phyloP scores from a whole-genome alignment of 2,888 invertebrate genomes.

The Cerceris rybyensis region DNA sequence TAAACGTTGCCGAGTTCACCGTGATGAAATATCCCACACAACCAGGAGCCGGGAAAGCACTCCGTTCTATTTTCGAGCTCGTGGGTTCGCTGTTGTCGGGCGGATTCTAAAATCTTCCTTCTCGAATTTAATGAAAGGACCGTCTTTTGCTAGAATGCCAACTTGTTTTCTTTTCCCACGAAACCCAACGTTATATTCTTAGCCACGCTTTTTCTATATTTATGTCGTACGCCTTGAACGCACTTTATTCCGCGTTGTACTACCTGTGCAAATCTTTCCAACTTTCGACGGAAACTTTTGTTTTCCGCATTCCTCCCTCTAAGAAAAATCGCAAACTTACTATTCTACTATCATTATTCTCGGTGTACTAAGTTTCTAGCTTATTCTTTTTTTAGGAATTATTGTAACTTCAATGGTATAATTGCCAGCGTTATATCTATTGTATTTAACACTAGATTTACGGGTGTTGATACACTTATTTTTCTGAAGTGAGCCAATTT shows the following conservation, averaged over 20 bases:
- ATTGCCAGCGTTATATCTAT: too few species aligned
- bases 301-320: not conserved
- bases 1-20: not conserved
- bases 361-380: too few species aligned
- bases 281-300: not conserved
- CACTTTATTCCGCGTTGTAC: not conserved
- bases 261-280: not conserved
- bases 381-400: too few species aligned
- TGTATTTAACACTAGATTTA: too few species aligned
- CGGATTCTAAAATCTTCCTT: slow-evolving; percentile 37
- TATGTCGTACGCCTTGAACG: not conserved
- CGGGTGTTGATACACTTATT: too few species aligned
- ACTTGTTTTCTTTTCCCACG: slow-evolving; percentile 15
- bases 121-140: slow-evolving; percentile 40
- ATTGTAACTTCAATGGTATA: too few species aligned
- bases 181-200: slow-evolving; percentile 25
- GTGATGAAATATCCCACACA: slow-evolving; percentile 28
- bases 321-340: not conserved
- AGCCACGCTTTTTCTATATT: slow-evolving; percentile 1
- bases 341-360: too few species aligned
- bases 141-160: slow-evolving; percentile 18
- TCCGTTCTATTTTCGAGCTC: slow-evolving; percentile 65
- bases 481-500: too few species aligned
- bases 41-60: slow-evolving; percentile 36
- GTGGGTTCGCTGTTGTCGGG: slow-evolving; percentile 65